Base-by-base conservation (phyloP, 1,140 invertebrate species). In the Alviniconcha marisindica region DNA sequence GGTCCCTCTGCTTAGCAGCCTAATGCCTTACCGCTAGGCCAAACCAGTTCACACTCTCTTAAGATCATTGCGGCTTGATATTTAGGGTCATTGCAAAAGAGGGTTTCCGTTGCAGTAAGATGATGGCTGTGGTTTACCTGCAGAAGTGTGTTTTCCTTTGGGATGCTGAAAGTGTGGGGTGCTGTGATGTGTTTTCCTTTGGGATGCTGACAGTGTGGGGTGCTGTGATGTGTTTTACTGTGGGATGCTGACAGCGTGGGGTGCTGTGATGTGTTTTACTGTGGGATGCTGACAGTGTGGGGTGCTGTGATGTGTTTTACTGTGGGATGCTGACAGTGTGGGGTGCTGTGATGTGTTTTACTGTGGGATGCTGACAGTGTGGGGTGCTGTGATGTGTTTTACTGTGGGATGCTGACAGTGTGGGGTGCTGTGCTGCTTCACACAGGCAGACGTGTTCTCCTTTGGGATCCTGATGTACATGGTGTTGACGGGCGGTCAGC, bases 371-470 rank as follows among this genome's bases (percentile, higher is more conserved):
- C 21, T 33, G 4, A 66, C 33, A n/a, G n/a, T n/a, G n/a, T n/a
- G n/a, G n/a, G n/a, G n/a, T n/a, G n/a, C n/a, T n/a, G n/a, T n/a
- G n/a, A n/a, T n/a, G n/a, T n/a, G n/a, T n/a, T n/a, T n/a, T n/a
- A n/a, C n/a, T n/a, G n/a, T n/a, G n/a, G n/a, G n/a, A n/a, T n/a
- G n/a, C n/a, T n/a, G n/a, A n/a, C n/a, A n/a, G n/a, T n/a, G n/a
- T n/a, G n/a, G n/a, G n/a, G n/a, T n/a, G n/a, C n/a, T n/a, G n/a
- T n/a, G n/a, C n/a, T n/a, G n/a, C n/a, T n/a, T n/a, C n/a, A n/a
- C 85, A 33, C 78, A 92, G 91, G 91, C 91, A 40, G 92, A 92
- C 82, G 84, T 92, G 2, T 92, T 90, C 82, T 92, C 92, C 4
- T 89, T 89, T 84, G 92, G 92, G 4, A 88, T 92, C 15, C 88